These are phyloP conservation scores for Caenorhabditis uteleia DNA, from an alignment of 2,888 invertebrate genomes.

Conservation along the genomic window DNA sequence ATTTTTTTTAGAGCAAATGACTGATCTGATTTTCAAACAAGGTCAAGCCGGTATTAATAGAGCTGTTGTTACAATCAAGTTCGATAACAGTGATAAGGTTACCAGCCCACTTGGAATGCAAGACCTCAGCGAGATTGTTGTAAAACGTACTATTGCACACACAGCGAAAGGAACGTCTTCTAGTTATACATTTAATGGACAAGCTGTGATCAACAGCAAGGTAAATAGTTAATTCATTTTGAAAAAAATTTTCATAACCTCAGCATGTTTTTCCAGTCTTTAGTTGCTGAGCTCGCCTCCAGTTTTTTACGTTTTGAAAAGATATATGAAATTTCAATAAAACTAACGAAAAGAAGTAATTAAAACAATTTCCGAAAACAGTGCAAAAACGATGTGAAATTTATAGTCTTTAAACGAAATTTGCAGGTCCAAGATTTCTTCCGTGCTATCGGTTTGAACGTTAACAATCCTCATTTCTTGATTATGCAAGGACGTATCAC, in stretches of 20 bases:
- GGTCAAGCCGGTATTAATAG: slow-evolving; percentile 94
- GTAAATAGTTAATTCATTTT: too few species aligned
- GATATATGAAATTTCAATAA: not conserved
- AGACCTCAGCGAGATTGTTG: slow-evolving; percentile 85
- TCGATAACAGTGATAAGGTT: slow-evolving; percentile 84
- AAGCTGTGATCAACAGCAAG: slow-evolving; percentile 83
- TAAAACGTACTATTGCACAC: slow-evolving; percentile 41
- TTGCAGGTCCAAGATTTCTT: slow-evolving; percentile 80
- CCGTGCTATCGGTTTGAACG: slow-evolving; percentile 93
- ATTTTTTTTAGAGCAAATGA: slow-evolving; percentile 79
- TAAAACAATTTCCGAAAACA: not conserved
- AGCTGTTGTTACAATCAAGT: slow-evolving; percentile 91
- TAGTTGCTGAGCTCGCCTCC: too few species aligned
- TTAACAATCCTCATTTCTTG: slow-evolving; percentile 96
- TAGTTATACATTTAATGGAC: slow-evolving; percentile 92
- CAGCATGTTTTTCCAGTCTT: too few species aligned
- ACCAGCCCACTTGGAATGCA: slow-evolving; percentile 88
- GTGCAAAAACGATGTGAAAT: not conserved
- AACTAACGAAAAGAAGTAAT: too few species aligned
- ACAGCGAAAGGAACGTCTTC: slow-evolving; percentile 69
- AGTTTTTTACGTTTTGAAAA: too few species aligned
- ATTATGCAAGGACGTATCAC: slow-evolving; percentile 99
- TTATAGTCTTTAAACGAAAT: not conserved
- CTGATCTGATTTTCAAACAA: slow-evolving; percentile 95
- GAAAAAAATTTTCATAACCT: too few species aligned